These are phyloP conservation scores for Ochropacha duplaris DNA, from an alignment of 2,888 invertebrate genomes.

Conservation along the genomic window DNA sequence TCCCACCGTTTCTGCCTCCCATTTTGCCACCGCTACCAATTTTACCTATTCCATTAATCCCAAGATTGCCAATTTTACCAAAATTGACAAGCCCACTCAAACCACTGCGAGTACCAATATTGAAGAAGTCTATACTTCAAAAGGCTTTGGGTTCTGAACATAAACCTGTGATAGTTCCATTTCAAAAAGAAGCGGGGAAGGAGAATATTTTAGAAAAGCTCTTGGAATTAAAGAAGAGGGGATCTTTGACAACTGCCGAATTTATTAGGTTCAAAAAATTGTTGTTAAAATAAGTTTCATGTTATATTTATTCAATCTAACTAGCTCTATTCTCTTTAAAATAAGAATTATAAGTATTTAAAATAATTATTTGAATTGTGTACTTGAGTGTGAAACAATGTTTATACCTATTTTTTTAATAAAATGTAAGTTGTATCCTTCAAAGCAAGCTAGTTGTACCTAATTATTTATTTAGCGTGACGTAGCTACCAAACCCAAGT, in stretches of 20 bases:
- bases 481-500: no score
- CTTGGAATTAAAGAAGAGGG: conserved; percentile 45
- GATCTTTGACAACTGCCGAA: conserved; percentile 49
- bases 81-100: conserved; percentile 25
- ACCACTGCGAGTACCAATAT: conserved; percentile 40
- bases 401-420: no score
- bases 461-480: no score
- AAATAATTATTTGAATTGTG: no score
- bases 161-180: conserved; percentile 28
- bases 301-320: no score
- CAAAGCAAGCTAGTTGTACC: no score
- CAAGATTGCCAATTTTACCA: conserved; percentile 20
- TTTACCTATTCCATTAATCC: conserved; percentile 15
- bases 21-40: conserved; percentile 25
- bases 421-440: no score
- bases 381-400: no score
- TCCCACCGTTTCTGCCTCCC: conserved; percentile 20
- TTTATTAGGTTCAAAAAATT: conserved; percentile 52
- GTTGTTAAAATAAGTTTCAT: conserved; percentile 30
- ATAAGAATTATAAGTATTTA: no score
- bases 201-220: conserved; percentile 43
- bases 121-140: conserved; percentile 35
- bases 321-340: no score
- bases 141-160: conserved; percentile 38
- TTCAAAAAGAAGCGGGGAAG: conserved; percentile 20